Evolutionary conservation across 2,888 invertebrate genomes (phyloP), one percentile per base, ranked within the genome.

Genomic region (Stenotaenia linearis): DNA sequence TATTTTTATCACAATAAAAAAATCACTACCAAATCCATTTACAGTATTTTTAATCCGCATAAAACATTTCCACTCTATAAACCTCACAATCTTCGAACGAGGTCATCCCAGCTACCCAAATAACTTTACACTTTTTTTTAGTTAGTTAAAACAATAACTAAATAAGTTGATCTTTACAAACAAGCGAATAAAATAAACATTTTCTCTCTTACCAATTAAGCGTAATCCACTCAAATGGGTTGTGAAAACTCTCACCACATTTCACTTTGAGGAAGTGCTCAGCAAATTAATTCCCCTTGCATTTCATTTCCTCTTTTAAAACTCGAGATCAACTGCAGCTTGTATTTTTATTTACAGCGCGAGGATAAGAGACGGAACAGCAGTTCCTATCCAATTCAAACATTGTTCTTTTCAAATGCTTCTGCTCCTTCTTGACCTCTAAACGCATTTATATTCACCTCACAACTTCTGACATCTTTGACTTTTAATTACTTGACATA

Each of bases 191-290:
- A 61, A 61, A 61, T 61, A 61, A 61, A 61, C 61, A 61, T 61
- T 28, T 61, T 61, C 61, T 61, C 61, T 23, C 61, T 61, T 61
- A 25, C 61, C 61, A 61, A 61, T 61, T 61, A 61, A 28, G 61
- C 23, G 25, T 61, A 61, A 61, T 61, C 61, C 61, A 61, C 61
- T 61, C 61, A 61, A 61, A 61, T 61, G 61, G 61, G 61, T 61
- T 61, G 61, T 61, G 61, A 61, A 61, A 61, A 61, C 25, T 61
- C 61, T 61, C 61, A 61, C 61, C 61, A 61, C 61, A 25, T 61
- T 61, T 25, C 61, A 61, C 61, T 61, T 61, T 61, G 61, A 61
- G 61, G 61, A 61, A 61, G 61, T 61, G 61, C 61, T 61, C 61
- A 15, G 25, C 61, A 61, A 61, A 61, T 61, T 61, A 61, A 61